Percentiles rank a stretch among this genome's conserved stretches.
phyloP scores from a whole-genome alignment of 2,797 vertebrate species.

The Esox lucius region DNA sequence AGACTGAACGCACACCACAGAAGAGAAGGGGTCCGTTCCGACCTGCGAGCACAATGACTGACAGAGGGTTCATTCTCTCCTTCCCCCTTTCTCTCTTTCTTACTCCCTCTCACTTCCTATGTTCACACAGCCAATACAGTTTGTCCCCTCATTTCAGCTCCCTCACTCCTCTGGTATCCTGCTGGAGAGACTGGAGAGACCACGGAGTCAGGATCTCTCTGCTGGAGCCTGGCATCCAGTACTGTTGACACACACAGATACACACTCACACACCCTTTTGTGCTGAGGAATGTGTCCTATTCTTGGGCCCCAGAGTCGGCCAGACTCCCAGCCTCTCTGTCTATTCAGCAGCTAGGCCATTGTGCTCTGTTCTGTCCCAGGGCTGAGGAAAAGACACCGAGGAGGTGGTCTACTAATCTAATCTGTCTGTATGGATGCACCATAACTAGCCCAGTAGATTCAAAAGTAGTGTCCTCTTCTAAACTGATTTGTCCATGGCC shows the following conservation, averaged over 20 bases:
- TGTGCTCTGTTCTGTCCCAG: slow-evolving; percentile 27
- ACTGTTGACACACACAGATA: slow-evolving; percentile 39
- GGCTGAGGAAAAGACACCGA: slow-evolving; percentile 11
- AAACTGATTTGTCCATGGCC: neutral
- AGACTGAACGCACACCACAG: neutral
- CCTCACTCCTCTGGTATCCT: neutral
- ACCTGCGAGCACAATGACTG: neutral
- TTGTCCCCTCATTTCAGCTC: neutral
- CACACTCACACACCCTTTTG: slow-evolving; percentile 40
- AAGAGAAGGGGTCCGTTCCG: neutral
- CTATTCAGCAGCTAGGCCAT: slow-evolving; percentile 43
- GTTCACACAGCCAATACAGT: neutral
- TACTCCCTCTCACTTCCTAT: neutral
- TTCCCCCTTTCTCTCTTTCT: neutral
- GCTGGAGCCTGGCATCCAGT: slow-evolving; percentile 60
- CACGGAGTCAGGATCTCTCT: slow-evolving; percentile 55
- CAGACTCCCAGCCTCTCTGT: slow-evolving; percentile 41
- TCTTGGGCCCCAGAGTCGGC: slow-evolving; percentile 55
- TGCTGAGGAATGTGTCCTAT: slow-evolving; percentile 68
- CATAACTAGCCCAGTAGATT: neutral
- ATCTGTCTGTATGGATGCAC: slow-evolving; percentile 17
- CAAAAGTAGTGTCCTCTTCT: neutral
- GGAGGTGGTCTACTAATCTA: slow-evolving; percentile 23
- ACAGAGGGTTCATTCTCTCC: neutral
- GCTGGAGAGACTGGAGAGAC: neutral